A percentile compares a stretch with the other conserved stretches of the same genome.
Conservation (phyloP, 2,113 vertebrate species). For the Agapornis roseicollis region DNA sequence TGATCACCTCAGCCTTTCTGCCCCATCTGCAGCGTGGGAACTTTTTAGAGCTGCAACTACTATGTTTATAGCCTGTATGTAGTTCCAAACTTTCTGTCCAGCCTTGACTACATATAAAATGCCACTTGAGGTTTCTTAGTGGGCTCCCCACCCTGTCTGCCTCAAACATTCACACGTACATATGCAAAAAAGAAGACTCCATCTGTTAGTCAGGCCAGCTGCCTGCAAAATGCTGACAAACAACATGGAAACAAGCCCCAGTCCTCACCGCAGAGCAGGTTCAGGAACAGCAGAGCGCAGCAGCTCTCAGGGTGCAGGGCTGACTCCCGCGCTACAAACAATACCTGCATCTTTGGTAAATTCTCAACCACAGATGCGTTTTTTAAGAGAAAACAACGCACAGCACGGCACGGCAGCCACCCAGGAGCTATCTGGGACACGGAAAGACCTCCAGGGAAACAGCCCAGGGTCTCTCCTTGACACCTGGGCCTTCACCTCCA, state of each 20-base stretch:
- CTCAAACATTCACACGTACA: neutral
- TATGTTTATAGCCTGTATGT: accelerated
- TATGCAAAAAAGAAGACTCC: neutral
- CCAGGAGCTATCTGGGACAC: accelerated
- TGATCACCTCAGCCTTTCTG: neutral
- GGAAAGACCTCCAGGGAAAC: neutral
- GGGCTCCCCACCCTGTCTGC: neutral
- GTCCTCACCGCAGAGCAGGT: neutral
- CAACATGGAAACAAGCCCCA: neutral
- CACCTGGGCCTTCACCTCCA: neutral
- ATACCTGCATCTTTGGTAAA: accelerated
- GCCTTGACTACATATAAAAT: neutral
- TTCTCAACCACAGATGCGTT: neutral
- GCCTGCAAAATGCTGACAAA: neutral
- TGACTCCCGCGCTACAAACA: accelerated
- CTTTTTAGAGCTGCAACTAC: neutral
- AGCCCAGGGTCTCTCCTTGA: neutral
- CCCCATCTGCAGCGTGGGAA: neutral
- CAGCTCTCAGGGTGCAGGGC: accelerated
- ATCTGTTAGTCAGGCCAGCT: neutral
- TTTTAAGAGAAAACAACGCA: neutral
- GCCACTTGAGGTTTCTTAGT: neutral
- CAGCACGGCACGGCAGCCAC: accelerated
- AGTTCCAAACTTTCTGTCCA: neutral
- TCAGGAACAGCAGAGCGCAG: neutral